Base-by-base conservation (phyloP, 1,140 invertebrate genomes). In the Drosophila burlai region DNA sequence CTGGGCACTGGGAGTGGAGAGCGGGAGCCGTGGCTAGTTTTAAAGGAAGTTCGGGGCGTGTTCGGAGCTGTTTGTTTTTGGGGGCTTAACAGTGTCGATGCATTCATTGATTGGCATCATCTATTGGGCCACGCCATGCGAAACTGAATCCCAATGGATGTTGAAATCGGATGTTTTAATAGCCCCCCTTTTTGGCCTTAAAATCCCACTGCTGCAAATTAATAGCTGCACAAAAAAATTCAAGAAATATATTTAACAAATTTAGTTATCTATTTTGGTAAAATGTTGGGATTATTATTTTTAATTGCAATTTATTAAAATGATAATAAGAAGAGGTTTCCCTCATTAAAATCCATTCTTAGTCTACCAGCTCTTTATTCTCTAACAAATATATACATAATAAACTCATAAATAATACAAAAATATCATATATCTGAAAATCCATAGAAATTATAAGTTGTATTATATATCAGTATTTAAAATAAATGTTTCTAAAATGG, bases 41-140 rank as follows among this genome's bases (percentile, higher is more conserved):
- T 29, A 16, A 45, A 59, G 49, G 38, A 43, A 67, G 60, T 63
- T 57, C 18, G 67, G 54, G 80, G 80, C 74, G 74, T 82, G 62
- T 71, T 71, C 52, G 42, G 43, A 57, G 10, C 47, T 34, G 34
- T 55, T 76, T 63, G 50, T 50, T 67, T 71, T 36, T 61, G 31
- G 40, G 49, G 26, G 29, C 21, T 34, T 21, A 38, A 36, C 21
- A 57, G 60, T 21, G 65, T 38, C 49, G 64, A 46, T 18, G 50
- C 83, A 87, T 86, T 86, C 83, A 87, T 86, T 86, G 83, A 86
- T 83, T 86, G 66, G 54, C 59, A 68, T 83, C 84, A 87, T 45
- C 45, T 49, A 86, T 80, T 76, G 84, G 49, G 75, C 72, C 76
- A 80, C 47, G 71, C 80, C 60, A 52, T 34, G 83, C 74, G 72